Conservation (phyloP, 92 coral and sea anemone species). For the Ricordea florida region DNA sequence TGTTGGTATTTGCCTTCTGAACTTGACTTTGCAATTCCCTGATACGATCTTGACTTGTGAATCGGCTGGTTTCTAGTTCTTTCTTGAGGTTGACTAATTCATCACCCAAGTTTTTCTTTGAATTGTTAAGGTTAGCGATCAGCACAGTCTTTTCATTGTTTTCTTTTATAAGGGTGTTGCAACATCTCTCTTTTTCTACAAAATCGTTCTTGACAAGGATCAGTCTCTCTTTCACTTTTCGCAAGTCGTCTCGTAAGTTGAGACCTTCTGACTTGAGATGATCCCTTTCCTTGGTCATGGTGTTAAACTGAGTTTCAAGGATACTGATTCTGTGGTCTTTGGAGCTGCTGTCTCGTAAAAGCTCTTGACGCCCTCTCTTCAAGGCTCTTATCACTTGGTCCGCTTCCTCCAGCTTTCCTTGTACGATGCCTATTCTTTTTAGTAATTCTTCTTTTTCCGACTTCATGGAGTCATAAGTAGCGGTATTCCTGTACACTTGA, state of each 20-base stretch:
- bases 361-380: constrained; percentile 73
- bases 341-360: constrained; percentile 70
- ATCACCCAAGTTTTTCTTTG: constrained; percentile 67
- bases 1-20: constrained; percentile 63
- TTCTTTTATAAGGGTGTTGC: constrained; percentile 72
- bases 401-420: constrained; percentile 62
- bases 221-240: constrained; percentile 79
- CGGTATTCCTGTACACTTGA: constrained; percentile 52
- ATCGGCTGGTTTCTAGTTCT: constrained; percentile 86
- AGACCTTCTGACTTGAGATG: constrained; percentile 69
- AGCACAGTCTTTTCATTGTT: constrained; percentile 74
- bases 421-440: constrained; percentile 53
- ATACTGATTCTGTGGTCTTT: constrained; percentile 80
- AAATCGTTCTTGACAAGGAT: constrained; percentile 72
- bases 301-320: constrained; percentile 71
- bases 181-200: constrained; percentile 80
- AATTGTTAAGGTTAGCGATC: constrained; percentile 72
- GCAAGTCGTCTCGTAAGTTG: constrained; percentile 74
- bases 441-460: constrained; percentile 79
- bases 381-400: constrained; percentile 72
- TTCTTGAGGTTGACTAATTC: constrained; percentile 75
- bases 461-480: constrained; percentile 60
- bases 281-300: constrained; percentile 81
- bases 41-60: constrained; percentile 78
- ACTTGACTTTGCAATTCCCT: constrained; percentile 85